A percentile compares a stretch with the other conserved stretches of the same genome.
Evolutionary conservation across 2,888 invertebrate species (phyloP).

Genomic region (Branchellion lobata): DNA sequence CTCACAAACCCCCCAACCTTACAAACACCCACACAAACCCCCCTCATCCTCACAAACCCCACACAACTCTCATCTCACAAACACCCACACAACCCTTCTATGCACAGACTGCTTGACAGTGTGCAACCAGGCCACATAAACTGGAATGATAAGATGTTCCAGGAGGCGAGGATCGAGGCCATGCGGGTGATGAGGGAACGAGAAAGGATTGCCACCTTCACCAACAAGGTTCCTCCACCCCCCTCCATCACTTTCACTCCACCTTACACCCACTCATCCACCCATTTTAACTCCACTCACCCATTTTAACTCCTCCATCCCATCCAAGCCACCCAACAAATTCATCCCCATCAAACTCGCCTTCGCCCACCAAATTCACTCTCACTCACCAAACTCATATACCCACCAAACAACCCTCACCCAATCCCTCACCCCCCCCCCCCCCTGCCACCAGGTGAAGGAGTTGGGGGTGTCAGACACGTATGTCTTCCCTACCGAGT

Average conservation of each 20-base stretch:
- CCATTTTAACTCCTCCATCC: too few species aligned
- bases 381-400: too few species aligned
- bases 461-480: slow-evolving; percentile 50
- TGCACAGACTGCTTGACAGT: slow-evolving; percentile 50
- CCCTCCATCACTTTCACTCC: too few species aligned
- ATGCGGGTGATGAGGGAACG: slow-evolving; percentile 37
- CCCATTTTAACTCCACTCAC: too few species aligned
- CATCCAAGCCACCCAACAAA: too few species aligned
- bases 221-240: not conserved
- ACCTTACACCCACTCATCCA: too few species aligned
- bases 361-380: too few species aligned
- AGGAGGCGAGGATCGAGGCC: slow-evolving; percentile 51
- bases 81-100: not conserved
- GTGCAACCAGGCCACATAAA: slow-evolving; percentile 49
- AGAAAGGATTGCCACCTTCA: slow-evolving; percentile 39
- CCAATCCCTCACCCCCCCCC: not conserved
- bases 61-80: not conserved
- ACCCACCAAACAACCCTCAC: too few species aligned
- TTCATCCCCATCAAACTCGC: too few species aligned
- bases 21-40: not conserved
- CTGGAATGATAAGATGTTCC: slow-evolving; percentile 52
- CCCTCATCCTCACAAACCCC: not conserved
- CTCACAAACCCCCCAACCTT: too few species aligned
- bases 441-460: slow-evolving; percentile 33
- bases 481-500: slow-evolving; percentile 52